Percentiles rank a stretch among this genome's conserved stretches.
Evolutionary conservation across 2,113 vertebrate genomes (phyloP).

Genomic region (Siniperca knerii): DNA sequence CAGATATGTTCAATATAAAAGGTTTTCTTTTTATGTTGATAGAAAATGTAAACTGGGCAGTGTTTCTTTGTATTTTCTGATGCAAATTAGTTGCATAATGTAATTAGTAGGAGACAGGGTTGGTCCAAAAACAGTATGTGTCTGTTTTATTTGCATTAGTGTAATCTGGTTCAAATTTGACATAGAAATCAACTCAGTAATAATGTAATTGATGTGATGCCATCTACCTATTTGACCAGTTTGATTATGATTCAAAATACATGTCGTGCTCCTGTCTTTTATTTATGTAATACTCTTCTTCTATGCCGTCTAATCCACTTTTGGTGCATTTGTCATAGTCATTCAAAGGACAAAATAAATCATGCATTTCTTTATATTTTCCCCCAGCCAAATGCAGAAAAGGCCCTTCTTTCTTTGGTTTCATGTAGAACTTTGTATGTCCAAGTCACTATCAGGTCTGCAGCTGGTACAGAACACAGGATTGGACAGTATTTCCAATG

Average conservation of each 20-base stretch:
- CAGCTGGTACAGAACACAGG: background rate
- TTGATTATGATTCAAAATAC: background rate
- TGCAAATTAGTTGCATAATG: too few species aligned
- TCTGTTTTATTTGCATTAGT: background rate
- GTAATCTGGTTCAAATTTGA: background rate
- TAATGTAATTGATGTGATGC: background rate
- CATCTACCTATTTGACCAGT: background rate
- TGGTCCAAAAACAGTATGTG: background rate
- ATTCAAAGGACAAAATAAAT: constrained; percentile 5
- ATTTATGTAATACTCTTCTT: background rate
- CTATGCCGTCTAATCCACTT: constrained; percentile 10
- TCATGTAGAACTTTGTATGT: background rate
- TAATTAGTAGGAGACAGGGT: too few species aligned
- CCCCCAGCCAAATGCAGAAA: background rate
- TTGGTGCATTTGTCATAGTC: background rate
- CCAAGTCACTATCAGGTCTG: background rate
- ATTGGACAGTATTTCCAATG: background rate
- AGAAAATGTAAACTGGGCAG: background rate
- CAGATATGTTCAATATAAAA: background rate
- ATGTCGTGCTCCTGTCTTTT: background rate
- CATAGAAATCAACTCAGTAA: background rate
- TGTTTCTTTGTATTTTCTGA: too few species aligned
- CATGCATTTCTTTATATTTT: constrained; percentile 17
- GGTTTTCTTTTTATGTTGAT: background rate
- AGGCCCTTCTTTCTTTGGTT: constrained; percentile 13